These are phyloP conservation scores for Ivindomyrus marchei DNA, from an alignment of 2,113 vertebrate genomes.

Conservation along the genomic window DNA sequence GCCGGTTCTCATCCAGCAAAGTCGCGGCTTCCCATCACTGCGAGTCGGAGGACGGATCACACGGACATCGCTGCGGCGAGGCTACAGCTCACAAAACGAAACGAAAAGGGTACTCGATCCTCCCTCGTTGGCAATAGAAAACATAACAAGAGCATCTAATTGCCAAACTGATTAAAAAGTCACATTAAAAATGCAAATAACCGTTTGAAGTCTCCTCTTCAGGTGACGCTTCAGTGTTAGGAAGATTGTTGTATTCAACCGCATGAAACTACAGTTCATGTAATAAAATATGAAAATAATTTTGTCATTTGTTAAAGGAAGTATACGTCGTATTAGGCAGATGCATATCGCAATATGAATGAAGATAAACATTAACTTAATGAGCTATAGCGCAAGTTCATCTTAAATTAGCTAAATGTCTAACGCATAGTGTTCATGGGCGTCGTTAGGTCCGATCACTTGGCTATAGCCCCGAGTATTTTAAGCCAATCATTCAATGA, in stretches of 20 bases:
- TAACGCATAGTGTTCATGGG: too few species aligned
- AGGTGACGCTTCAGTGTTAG: background rate
- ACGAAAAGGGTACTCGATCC: background rate
- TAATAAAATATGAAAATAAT: background rate
- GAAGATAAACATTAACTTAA: too few species aligned
- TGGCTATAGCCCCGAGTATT: too few species aligned
- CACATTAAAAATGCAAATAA: background rate
- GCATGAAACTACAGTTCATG: background rate
- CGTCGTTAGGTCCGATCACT: too few species aligned
- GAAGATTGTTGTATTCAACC: background rate
- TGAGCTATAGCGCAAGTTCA: too few species aligned
- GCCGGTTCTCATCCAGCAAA: background rate
- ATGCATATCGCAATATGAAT: background rate
- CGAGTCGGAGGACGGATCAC: background rate
- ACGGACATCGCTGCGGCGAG: background rate
- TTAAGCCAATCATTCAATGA: too few species aligned
- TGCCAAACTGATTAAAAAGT: background rate
- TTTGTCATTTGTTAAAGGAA: background rate
- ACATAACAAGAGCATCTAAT: background rate
- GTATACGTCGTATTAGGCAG: background rate
- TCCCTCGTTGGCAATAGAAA: background rate
- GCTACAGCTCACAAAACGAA: background rate
- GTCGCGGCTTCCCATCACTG: background rate
- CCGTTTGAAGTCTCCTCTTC: background rate
- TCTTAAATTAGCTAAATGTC: too few species aligned